Evolutionary conservation across 2,797 vertebrate genomes (phyloP).

Genomic region (Sphenodon punctatus): DNA sequence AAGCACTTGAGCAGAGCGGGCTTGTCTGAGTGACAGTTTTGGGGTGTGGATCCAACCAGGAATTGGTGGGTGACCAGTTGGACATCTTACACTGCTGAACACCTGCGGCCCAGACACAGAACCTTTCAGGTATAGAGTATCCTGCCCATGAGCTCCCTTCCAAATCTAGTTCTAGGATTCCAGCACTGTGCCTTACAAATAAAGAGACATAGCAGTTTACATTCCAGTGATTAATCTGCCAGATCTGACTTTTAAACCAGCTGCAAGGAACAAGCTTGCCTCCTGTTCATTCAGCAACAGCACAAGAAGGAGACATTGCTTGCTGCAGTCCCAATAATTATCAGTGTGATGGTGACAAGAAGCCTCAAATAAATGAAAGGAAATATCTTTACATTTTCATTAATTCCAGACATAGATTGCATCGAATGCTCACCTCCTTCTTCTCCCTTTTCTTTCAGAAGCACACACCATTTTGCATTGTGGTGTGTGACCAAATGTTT

Average conservation of each 20-base stretch:
- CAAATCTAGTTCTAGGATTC: too few species aligned
- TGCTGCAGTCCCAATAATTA: neutral
- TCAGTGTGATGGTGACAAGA: neutral
- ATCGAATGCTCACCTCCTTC: neutral
- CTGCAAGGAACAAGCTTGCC: neutral
- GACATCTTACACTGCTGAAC: neutral
- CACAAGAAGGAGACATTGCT: neutral
- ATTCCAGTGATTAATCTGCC: neutral
- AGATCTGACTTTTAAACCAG: fast-evolving
- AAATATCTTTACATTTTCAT: neutral
- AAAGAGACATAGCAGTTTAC: neutral
- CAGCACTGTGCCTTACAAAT: neutral
- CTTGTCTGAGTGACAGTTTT: too few species aligned
- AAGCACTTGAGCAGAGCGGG: too few species aligned
- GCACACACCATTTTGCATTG: constrained; percentile 27
- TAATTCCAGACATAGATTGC: neutral
- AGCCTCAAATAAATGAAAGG: neutral
- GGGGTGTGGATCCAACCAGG: too few species aligned
- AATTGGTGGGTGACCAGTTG: too few species aligned
- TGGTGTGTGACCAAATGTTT: constrained; percentile 12
- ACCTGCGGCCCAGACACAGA: neutral
- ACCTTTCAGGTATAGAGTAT: too few species aligned
- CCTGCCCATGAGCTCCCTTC: too few species aligned
- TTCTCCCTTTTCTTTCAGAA: neutral
- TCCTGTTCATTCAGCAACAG: neutral